Evolutionary conservation across 2,888 invertebrate species (phyloP), one percentile per base, ranked within the genome.

Genomic region (Pterostichus madidus): DNA sequence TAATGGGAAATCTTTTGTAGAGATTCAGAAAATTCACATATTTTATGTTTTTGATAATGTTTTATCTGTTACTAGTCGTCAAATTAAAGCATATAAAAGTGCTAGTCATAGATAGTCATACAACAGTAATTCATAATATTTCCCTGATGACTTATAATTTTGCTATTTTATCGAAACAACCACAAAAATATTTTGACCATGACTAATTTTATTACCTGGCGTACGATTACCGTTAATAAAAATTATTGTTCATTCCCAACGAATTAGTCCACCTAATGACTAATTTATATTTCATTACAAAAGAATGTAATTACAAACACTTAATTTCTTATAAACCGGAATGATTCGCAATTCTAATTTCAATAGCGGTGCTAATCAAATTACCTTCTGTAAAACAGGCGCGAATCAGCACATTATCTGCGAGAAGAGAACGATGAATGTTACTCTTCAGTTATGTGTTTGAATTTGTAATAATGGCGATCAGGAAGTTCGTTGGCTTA

Each of bases 401-500:
- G 8, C 5, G 39, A 39, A 39, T 39, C 39, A 39, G 6, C 39
- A 8, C 39, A 39, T 39, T 39, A 39, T 39, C 39, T 44, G 49
- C 49, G 13, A 44, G 44, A 10, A 44, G 44, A 10, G 44, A 11
- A 13, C 49, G 5, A 49, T n/a, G 13, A 49, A 3, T 39, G 39
- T 39, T 1, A 24, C 24, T 24, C 24, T 24, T 24, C 24, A 2
- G 24, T 2, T 24, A 24, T 24, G 24, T 24, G 24, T 24, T 24
- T 24, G 24, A 24, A 39, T 39, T 7, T 39, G 39, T 39, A 8
- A 13, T 6, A 53, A 11, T 59, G 11, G 11, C 24, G 59, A 24
- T 31, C 31, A 59, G 39, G 39, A 39, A 8, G 64, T 64, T 64
- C 64, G 64, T 64, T 64, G 64, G 35, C 64, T 35, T 64, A 64